Evolutionary conservation across 1,140 invertebrate genomes (phyloP).

Genomic region (Gyrodactylus salaris): DNA sequence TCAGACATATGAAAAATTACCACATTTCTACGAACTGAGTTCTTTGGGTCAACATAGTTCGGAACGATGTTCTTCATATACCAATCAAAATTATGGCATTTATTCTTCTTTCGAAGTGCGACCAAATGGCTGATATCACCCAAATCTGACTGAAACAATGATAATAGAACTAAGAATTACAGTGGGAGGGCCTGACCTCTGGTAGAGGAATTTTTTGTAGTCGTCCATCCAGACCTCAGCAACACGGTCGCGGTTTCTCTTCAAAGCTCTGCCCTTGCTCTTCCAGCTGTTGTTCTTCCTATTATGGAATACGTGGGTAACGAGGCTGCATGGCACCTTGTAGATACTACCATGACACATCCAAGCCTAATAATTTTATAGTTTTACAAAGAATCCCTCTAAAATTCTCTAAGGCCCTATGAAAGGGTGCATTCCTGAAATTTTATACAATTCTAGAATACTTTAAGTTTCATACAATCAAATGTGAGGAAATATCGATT

Average conservation of each 20-base stretch:
- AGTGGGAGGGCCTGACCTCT: conserved; percentile 12
- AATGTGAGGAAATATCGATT: too few relatives aligned
- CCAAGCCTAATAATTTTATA: conserved; percentile 24
- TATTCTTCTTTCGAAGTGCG: conserved; percentile 35
- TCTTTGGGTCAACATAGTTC: not conserved
- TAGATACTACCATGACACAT: conserved; percentile 30
- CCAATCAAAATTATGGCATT: conserved; percentile 90
- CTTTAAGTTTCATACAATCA: too few relatives aligned
- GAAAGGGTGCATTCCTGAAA: too few relatives aligned
- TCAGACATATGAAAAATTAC: too few relatives aligned
- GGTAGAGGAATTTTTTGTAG: conserved; percentile 58
- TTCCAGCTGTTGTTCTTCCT: conserved; percentile 30
- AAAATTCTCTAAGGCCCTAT: too few relatives aligned
- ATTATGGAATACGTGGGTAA: conserved; percentile 27
- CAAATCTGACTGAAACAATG: conserved; percentile 25
- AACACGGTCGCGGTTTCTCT: conserved; percentile 29
- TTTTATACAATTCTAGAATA: too few relatives aligned
- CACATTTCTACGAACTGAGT: not conserved
- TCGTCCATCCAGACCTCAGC: conserved; percentile 37
- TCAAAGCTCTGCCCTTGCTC: conserved; percentile 54
- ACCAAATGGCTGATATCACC: conserved; percentile 55
- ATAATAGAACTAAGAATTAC: not conserved
- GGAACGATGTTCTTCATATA: conserved; percentile 85
- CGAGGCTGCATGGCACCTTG: conserved; percentile 30
- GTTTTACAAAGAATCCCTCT: too few relatives aligned